Evolutionary conservation across 2,113 vertebrate species (phyloP).

Genomic region (Numida meleagris): DNA sequence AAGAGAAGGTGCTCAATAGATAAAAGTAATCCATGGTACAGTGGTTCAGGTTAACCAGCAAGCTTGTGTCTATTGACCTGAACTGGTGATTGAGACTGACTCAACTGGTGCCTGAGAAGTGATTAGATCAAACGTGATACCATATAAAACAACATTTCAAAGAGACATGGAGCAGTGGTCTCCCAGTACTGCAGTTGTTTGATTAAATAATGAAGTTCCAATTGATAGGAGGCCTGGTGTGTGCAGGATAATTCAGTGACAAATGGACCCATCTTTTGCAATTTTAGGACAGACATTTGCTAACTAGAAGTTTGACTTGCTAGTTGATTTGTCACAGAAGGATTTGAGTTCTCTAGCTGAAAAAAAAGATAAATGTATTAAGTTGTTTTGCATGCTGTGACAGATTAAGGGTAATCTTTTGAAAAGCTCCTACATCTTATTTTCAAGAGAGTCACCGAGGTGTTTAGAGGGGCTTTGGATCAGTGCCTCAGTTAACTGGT

Average conservation of each 20-base stretch:
- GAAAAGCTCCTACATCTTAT: conserved; percentile 56
- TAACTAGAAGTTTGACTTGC: conserved; percentile 4
- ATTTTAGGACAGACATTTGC: not conserved
- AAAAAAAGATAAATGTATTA: conserved; percentile 66
- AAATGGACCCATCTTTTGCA: not conserved
- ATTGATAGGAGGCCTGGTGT: not conserved
- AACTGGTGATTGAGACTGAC: not conserved
- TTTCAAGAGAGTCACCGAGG: conserved; percentile 46
- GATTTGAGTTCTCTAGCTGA: conserved; percentile 42
- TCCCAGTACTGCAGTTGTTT: not conserved
- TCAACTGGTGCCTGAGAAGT: not conserved
- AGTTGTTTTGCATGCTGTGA: conserved; percentile 56
- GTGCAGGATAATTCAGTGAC: not conserved
- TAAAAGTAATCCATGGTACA: not conserved
- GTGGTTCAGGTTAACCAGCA: not conserved
- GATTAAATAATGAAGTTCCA: not conserved
- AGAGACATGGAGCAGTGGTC: not conserved
- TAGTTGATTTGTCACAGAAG: not conserved
- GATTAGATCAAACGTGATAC: not conserved
- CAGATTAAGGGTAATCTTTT: conserved; percentile 68
- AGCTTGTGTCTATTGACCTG: not conserved
- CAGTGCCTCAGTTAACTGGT: conserved; percentile 37
- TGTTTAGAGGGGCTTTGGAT: conserved; percentile 69
- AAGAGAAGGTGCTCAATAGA: not conserved
- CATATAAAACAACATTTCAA: not conserved